Conservation (phyloP, 2,797 vertebrate genomes). For the Rhabdophis nuchalis region DNA sequence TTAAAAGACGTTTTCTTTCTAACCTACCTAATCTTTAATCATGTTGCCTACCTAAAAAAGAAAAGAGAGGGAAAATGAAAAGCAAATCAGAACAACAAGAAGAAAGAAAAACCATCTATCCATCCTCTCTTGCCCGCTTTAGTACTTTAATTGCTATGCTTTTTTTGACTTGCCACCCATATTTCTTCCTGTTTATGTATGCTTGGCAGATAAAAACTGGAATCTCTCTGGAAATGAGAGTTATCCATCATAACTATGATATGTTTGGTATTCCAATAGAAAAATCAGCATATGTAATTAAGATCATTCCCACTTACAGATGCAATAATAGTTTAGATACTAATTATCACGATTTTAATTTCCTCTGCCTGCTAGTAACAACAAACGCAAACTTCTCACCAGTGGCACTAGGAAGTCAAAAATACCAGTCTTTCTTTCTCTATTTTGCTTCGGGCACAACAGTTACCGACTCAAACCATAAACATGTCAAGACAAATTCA, state of each 20-base stretch:
- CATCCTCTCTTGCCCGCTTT: no score
- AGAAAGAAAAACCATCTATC: no score
- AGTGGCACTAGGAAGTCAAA: not conserved
- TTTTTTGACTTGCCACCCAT: no score
- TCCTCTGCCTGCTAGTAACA: not conserved
- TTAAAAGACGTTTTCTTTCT: no score
- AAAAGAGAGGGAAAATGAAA: no score
- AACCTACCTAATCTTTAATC: no score
- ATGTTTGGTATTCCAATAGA: not conserved
- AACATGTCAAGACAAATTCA: not conserved
- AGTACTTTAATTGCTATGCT: no score
- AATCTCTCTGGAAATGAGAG: not conserved
- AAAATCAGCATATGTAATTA: not conserved
- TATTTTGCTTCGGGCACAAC: not conserved
- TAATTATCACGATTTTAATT: not conserved
- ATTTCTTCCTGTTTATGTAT: no score
- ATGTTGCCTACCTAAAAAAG: no score
- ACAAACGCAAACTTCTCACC: not conserved
- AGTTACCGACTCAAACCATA: not conserved
- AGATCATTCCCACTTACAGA: not conserved
- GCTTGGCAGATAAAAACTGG: not conserved
- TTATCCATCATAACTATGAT: no score
- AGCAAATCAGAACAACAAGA: no score
- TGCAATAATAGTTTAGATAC: not conserved
- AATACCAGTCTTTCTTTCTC: not conserved